phyloP scores from a whole-genome alignment of 2,888 invertebrate genomes.

The Nephrotoma guestfalica region DNA sequence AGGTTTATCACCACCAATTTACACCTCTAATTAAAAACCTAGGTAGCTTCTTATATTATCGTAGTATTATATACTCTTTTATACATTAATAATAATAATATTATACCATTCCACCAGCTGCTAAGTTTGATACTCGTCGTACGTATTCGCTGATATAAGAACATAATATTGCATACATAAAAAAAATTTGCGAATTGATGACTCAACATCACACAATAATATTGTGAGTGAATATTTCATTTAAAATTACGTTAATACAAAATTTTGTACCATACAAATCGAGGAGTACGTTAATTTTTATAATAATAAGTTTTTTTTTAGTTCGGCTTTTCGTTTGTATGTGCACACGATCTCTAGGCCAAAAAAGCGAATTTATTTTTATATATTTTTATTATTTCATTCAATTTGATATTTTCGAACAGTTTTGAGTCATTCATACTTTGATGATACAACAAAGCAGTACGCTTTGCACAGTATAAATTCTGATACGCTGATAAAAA shows the following conservation, averaged over 20 bases:
- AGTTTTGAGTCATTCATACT: neutral
- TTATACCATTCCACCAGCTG: neutral
- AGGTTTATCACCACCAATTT: neutral
- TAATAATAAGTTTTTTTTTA: neutral
- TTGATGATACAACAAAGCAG: neutral
- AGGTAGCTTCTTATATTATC: neutral
- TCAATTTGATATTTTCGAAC: neutral
- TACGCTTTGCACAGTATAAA: neutral
- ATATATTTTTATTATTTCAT: neutral
- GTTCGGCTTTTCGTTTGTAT: neutral
- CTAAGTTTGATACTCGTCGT: neutral
- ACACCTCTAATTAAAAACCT: neutral
- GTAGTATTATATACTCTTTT: neutral
- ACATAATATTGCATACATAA: neutral
- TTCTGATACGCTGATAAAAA: neutral
- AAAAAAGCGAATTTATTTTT: neutral
- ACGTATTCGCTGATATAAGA: neutral
- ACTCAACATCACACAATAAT: neutral
- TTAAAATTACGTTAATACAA: neutral
- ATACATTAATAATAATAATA: neutral
- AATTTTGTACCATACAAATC: neutral
- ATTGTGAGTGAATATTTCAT: neutral
- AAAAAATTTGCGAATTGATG: neutral
- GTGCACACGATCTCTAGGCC: neutral
- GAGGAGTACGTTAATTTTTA: neutral